A percentile compares a stretch with the other conserved stretches of the same genome.
Evolutionary conservation across 2,113 vertebrate species (phyloP).

Genomic region (Silurus asotus): DNA sequence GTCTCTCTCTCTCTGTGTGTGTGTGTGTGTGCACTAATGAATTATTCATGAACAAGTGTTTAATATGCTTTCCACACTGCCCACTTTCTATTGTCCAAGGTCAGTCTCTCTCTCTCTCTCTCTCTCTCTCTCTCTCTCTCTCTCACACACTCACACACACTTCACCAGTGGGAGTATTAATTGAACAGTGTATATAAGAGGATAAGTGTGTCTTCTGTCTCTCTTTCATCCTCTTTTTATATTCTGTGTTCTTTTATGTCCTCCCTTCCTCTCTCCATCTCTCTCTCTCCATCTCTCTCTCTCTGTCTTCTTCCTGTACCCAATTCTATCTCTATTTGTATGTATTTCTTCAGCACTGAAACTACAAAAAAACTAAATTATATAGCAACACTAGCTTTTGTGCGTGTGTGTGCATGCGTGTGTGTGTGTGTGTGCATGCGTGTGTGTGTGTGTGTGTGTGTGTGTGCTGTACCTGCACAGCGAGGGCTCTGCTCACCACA

Average conservation of each 20-base stretch:
- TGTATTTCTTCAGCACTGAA: not conserved
- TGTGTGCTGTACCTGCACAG: slow-evolving; percentile 82
- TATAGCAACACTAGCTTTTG: not conserved
- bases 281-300: not conserved
- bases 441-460: slow-evolving; percentile 28
- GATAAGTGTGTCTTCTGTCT: slow-evolving; percentile 4
- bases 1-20: not conserved
- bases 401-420: not conserved
- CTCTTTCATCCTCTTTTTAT: not conserved
- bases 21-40: slow-evolving; percentile 45
- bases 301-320: not conserved
- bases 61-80: slow-evolving; percentile 45
- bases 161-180: slow-evolving; percentile 33
- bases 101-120: slow-evolving; percentile 8
- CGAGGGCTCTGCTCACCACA: slow-evolving; percentile 83
- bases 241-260: not conserved
- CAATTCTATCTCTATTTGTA: not conserved
- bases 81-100: slow-evolving; percentile 41
- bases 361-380: not conserved
- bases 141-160: slow-evolving; percentile 24
- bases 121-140: not conserved
- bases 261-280: not conserved
- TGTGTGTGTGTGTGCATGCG: not conserved
- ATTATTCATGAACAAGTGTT: slow-evolving; percentile 51
- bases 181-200: slow-evolving; percentile 19